Evolutionary conservation across 2,797 vertebrate genomes (phyloP), one percentile per base, ranked within the genome.

Genomic region (Enoplosus armatus): DNA sequence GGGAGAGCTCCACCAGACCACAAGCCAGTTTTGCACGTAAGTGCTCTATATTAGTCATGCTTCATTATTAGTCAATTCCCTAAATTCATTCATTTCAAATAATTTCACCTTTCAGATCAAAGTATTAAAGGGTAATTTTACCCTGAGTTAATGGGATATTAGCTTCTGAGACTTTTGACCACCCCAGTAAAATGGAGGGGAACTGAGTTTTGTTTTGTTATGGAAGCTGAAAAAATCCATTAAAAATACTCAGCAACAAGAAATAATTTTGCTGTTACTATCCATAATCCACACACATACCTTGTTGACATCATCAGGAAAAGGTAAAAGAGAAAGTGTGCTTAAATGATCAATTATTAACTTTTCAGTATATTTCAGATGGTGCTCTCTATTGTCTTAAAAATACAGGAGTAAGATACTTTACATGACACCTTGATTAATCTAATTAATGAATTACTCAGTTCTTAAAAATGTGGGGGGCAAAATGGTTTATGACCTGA

Each of bases 21-120:
- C 95, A 96, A 35, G 96, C 97, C 48, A 95, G 94, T 84, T 97
- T 98, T 94, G 92, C 95, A 80, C 94, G 97, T 98, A 94, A 97
- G 97, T 97, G 77, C 54, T 60, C 22, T 35, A 1, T 47, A 33
- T 43, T 45, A 68, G 48, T 74, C 14, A 53, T 18, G 20, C 16
- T 70, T 72, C 20, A 70, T 62, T 75, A 62, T 68, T 22, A 26
- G 14, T 26, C 53, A 55, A 9, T 47, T 77, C 16, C 33, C 12
- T 63, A 8, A 64, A 72, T 55, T 37, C 6, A 56, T 72, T 80
- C 1, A 77, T 68, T 63, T 62, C 12, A 66, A 59, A 33, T 56
- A 11, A 78, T 53, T 71, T 64, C 26, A 68, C 29, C 16, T 60
- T 37, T 75, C 43, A 67, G 48, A 72, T 77, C 5, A 64, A 69